Evolutionary conservation across 2,797 vertebrate species (phyloP).

Genomic region (Coregonus sp.): DNA sequence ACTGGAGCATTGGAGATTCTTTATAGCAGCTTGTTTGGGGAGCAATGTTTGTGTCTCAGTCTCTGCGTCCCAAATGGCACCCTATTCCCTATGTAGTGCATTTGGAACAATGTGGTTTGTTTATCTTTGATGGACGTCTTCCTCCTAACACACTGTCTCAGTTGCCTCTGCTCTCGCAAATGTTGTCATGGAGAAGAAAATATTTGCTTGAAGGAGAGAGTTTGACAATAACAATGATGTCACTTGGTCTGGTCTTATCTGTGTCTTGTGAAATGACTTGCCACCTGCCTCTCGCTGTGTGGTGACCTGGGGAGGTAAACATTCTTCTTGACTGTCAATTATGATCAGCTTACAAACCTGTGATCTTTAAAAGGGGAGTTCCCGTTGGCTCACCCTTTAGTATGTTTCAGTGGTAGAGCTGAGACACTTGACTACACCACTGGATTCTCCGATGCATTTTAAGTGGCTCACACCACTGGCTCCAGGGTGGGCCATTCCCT

Average conservation of each 20-base stretch:
- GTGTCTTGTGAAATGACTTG: background rate
- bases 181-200: constrained; percentile 61
- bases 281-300: background rate
- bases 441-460: background rate
- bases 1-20: background rate
- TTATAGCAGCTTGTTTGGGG: constrained; percentile 25
- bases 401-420: background rate
- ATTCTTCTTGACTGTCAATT: background rate
- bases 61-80: background rate
- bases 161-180: background rate
- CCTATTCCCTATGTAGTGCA: background rate
- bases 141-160: background rate
- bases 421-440: background rate
- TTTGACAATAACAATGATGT: constrained; percentile 38
- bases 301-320: background rate
- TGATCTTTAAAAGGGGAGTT: background rate
- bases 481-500: constrained; percentile 24
- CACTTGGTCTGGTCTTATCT: constrained; percentile 1
- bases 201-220: constrained; percentile 36
- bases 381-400: background rate
- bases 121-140: constrained; percentile 29
- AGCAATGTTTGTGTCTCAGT: background rate
- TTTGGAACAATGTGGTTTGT: constrained; percentile 30
- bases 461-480: constrained; percentile 13
- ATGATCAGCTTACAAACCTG: background rate